Evolutionary conservation across 2,113 vertebrate genomes (phyloP).

Genomic region (Pantherophis guttatus): DNA sequence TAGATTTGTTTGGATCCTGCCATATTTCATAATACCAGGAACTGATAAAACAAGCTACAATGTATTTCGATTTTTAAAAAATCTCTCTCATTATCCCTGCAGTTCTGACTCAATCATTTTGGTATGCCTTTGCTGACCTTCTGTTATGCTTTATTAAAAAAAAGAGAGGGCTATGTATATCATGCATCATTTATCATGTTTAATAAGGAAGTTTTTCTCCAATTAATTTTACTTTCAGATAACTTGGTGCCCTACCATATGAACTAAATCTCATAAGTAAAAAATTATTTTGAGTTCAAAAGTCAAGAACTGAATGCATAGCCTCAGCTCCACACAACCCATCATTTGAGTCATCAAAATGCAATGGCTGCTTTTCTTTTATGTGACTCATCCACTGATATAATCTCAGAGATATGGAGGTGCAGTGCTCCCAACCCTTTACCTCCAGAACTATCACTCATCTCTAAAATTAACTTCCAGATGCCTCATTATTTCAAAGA

Average conservation of each 20-base stretch:
- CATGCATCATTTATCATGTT: constrained; percentile 26
- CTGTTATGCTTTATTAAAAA: constrained; percentile 37
- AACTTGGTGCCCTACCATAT: constrained; percentile 32
- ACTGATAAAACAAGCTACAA: neutral
- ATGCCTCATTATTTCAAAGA: neutral
- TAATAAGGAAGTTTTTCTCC: constrained; percentile 50
- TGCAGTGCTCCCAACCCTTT: constrained; percentile 25
- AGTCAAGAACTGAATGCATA: constrained; percentile 39
- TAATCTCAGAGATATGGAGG: constrained; percentile 23
- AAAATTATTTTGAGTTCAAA: constrained; percentile 52
- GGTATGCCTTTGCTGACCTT: constrained; percentile 4
- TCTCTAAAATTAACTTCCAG: constrained; percentile 3
- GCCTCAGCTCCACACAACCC: constrained; percentile 44
- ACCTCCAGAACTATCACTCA: neutral
- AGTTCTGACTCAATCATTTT: constrained; percentile 1
- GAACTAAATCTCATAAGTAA: constrained; percentile 50
- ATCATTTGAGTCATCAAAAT: constrained; percentile 50
- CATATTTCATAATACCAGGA: neutral
- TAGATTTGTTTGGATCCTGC: neutral
- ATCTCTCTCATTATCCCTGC: neutral
- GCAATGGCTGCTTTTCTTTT: constrained; percentile 13
- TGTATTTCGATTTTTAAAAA: neutral
- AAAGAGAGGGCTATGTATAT: constrained; percentile 8
- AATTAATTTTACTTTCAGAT: constrained; percentile 49
- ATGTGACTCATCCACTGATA: constrained; percentile 45